These are phyloP conservation scores for Sphaeramia orbicularis DNA, from an alignment of 2,797 vertebrate genomes.

Conservation along the genomic window DNA sequence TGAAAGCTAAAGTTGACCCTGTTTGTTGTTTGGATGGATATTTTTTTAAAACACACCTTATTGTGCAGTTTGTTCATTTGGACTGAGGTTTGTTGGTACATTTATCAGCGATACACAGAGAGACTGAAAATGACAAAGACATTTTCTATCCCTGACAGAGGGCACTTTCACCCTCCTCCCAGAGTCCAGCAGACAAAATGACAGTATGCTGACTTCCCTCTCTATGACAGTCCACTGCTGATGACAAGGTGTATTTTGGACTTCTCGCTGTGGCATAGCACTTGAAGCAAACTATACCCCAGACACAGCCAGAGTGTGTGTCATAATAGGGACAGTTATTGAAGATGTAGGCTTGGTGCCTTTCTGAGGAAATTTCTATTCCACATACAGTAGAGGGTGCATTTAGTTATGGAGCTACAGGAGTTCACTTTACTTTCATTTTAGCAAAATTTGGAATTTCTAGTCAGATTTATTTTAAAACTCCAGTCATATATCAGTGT, in stretches of 20 bases:
- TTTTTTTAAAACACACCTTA: slow-evolving; percentile 3
- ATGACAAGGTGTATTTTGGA: slow-evolving; percentile 76
- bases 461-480: background rate
- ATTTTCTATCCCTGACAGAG: slow-evolving; percentile 63
- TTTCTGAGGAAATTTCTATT: background rate
- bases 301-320: slow-evolving; percentile 27
- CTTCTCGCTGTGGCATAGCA: slow-evolving; percentile 41
- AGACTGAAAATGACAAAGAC: slow-evolving; percentile 55
- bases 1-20: background rate
- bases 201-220: slow-evolving; percentile 70
- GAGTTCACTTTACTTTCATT: background rate
- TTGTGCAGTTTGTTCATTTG: slow-evolving; percentile 4
- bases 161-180: slow-evolving; percentile 60
- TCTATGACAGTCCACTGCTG: slow-evolving; percentile 63
- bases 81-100: slow-evolving; percentile 39
- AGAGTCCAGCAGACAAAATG: slow-evolving; percentile 64
- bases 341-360: slow-evolving; percentile 11
- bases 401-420: slow-evolving; percentile 3
- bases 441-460: background rate
- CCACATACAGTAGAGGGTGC: background rate
- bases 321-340: slow-evolving; percentile 38
- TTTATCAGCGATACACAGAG: slow-evolving; percentile 39
- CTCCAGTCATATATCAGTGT: no score
- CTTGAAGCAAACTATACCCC: slow-evolving; percentile 44
- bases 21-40: background rate